Conservation (phyloP, 2,888 invertebrate species). For the Lasiommata megera region DNA sequence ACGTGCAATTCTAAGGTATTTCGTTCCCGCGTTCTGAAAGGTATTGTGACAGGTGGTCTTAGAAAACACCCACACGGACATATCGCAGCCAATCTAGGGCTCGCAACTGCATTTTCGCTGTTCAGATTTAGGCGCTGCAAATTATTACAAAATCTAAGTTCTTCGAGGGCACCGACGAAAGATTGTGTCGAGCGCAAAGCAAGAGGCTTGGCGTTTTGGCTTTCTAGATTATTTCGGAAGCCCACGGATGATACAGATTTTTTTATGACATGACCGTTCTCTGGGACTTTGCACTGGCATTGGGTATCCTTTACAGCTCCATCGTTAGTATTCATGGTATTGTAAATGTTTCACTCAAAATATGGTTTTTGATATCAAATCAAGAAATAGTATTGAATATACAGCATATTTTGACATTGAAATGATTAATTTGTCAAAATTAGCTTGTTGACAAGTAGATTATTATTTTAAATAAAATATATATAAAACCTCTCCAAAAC, state of each 20-base stretch:
- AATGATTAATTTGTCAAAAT: neutral
- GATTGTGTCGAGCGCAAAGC: constrained; percentile 71
- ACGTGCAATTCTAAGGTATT: constrained; percentile 67
- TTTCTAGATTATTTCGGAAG: constrained; percentile 60
- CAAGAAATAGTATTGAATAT: too few species aligned
- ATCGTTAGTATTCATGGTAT: constrained; percentile 61
- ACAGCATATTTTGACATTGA: neutral
- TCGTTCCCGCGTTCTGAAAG: constrained; percentile 69
- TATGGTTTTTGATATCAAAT: neutral
- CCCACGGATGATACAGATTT: constrained; percentile 70
- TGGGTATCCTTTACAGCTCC: constrained; percentile 72
- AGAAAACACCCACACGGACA: constrained; percentile 73
- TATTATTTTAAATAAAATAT: neutral
- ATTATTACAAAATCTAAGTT: constrained; percentile 59
- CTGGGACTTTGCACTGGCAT: constrained; percentile 59
- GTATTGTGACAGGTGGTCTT: constrained; percentile 54
- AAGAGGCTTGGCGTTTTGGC: constrained; percentile 58
- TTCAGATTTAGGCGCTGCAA: constrained; percentile 64
- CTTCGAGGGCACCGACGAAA: constrained; percentile 68
- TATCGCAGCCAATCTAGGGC: constrained; percentile 53
- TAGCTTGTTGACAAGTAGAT: neutral
- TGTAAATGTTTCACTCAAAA: neutral
- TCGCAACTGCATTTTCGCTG: constrained; percentile 50
- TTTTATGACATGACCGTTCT: constrained; percentile 61
- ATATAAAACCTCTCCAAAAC: neutral